Evolutionary conservation across 2,888 invertebrate genomes (phyloP), one percentile per base, ranked within the genome.

Genomic region (Sphinx pinastri): DNA sequence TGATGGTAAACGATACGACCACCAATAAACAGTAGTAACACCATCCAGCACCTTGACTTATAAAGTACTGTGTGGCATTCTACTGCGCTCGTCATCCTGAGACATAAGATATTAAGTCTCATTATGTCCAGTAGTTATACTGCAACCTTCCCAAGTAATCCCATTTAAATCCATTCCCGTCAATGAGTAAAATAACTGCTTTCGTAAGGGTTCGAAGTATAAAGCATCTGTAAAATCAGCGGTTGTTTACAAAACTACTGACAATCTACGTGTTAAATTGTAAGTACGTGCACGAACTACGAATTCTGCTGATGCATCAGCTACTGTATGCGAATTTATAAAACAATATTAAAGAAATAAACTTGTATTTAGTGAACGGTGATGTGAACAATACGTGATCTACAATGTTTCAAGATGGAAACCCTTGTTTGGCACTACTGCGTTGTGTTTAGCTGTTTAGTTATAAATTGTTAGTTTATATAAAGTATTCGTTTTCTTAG

Each of bases 391-490:
- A 67, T 67, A 59, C 66, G 71, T 71, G 68, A 49, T 77, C 80
- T 81, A 79, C 90, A 86, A 93, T 93, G 93, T 77, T 85, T 77
- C 77, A 92, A 91, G 89, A 93, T 93, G 93, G 90, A 89, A 86
- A 85, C 88, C 81, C 79, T 81, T 73, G 79, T 77, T 78, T 85
- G 84, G 82, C 81, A 82, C 75, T 84, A 75, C 79, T 88, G 77
- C 76, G 69, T 88, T 73, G 76, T 87, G 75, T 79, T 89, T 89
- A 88, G 84, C 81, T 89, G 82, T 83, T 79, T 81, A 72, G 45
- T 88, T 69, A 76, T 87, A 70, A 71, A 72, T 47, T 76, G 81
- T 79, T 81, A 76, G 79, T 86, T 70, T 71, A 19, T 12, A 16
- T 11, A 16, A 19, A 11, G 19, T 25, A 19, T 25, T 12, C 12